These are phyloP conservation scores for Parotia lawesii DNA, from an alignment of 2,113 vertebrate species.

Conservation along the genomic window DNA sequence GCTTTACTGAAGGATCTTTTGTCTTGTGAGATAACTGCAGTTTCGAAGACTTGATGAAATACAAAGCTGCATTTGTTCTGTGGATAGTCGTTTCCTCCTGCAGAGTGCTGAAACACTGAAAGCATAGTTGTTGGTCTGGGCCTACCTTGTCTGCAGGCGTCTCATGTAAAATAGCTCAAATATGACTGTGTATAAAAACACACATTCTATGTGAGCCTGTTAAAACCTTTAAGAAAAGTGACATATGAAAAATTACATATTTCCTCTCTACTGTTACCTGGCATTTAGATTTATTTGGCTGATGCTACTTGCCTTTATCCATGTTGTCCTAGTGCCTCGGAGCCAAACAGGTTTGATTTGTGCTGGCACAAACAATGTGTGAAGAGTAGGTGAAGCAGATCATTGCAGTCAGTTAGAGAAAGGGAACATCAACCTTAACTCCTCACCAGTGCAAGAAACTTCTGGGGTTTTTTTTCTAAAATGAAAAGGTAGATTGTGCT, in stretches of 20 bases:
- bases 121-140: background rate
- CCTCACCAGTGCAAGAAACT: background rate
- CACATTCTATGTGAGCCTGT: background rate
- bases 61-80: background rate
- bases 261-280: background rate
- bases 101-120: background rate
- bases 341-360: background rate
- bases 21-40: background rate
- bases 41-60: background rate
- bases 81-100: background rate
- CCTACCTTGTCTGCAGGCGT: background rate
- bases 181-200: background rate
- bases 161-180: background rate
- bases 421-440: background rate
- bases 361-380: background rate
- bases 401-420: background rate
- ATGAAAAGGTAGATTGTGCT: background rate
- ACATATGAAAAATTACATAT: background rate
- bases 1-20: background rate
- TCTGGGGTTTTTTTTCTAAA: rapidly evolving
- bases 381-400: background rate
- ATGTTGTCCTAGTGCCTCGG: background rate
- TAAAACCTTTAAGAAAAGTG: background rate
- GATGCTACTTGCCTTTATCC: background rate
- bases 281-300: background rate